Conservation (phyloP, 2,888 invertebrate species). For the Mesorhabditis spiculigera region DNA sequence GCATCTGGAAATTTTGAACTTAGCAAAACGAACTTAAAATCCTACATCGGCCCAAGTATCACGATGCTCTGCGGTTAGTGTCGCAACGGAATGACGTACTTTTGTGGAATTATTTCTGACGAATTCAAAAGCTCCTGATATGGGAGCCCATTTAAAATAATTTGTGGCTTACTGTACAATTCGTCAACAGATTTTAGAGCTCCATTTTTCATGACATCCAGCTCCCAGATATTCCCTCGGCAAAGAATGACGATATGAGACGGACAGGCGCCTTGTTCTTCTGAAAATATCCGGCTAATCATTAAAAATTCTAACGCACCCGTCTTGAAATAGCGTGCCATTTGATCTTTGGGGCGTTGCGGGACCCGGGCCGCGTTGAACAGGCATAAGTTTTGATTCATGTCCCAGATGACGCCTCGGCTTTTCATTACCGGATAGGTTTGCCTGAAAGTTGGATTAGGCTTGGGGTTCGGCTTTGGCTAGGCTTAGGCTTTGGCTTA, state of each 20-base stretch:
- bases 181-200: slow-evolving; percentile 24
- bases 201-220: slow-evolving; percentile 27
- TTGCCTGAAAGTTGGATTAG: slow-evolving; percentile 23
- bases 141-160: not conserved
- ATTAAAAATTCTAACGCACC: slow-evolving; percentile 17
- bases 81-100: slow-evolving; percentile 18
- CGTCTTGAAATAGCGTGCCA: slow-evolving; percentile 38
- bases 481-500: too few relatives aligned
- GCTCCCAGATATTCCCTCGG: slow-evolving; percentile 64
- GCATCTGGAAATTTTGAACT: slow-evolving; percentile 21
- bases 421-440: slow-evolving; percentile 35
- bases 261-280: slow-evolving; percentile 57
- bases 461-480: too few relatives aligned
- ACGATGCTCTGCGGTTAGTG: slow-evolving; percentile 30
- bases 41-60: slow-evolving; percentile 35
- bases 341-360: slow-evolving; percentile 25
- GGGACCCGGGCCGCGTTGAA: slow-evolving; percentile 63
- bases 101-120: slow-evolving; percentile 10
- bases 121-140: slow-evolving; percentile 12
- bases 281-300: slow-evolving; percentile 18
- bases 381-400: slow-evolving; percentile 64
- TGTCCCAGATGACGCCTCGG: slow-evolving; percentile 60
- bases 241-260: slow-evolving; percentile 64
- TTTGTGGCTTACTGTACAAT: slow-evolving; percentile 15
- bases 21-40: not conserved